Conservation (phyloP, 2,888 invertebrate genomes). For the Barypeithes pellucidus region DNA sequence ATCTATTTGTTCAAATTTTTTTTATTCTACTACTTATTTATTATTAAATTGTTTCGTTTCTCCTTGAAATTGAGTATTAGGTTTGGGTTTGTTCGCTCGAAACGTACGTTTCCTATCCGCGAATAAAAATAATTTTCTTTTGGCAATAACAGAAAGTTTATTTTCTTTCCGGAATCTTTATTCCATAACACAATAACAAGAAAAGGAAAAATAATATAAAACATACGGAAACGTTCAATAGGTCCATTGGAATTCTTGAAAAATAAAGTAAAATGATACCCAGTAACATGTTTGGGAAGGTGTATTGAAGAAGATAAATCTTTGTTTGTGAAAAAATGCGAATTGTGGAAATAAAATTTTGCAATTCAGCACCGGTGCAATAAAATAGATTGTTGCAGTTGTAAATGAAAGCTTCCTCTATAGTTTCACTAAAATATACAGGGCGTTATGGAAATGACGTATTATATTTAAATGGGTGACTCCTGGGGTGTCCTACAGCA, state of each 20-base stretch:
- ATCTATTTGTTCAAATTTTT: too few species aligned
- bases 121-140: constrained; percentile 22
- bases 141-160: constrained; percentile 22
- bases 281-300: not conserved
- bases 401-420: too few species aligned
- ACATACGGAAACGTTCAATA: constrained; percentile 23
- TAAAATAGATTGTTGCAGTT: too few species aligned
- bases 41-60: not conserved
- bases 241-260: not conserved
- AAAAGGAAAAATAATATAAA: constrained; percentile 16
- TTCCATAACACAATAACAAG: constrained; percentile 22
- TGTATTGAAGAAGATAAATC: constrained; percentile 7
- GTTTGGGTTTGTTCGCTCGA: too few species aligned
- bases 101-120: not conserved
- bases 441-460: too few species aligned
- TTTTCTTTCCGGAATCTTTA: constrained; percentile 23
- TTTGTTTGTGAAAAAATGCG: not conserved
- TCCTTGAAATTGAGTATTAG: not conserved
- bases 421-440: too few species aligned
- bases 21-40: too few species aligned
- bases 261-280: constrained; percentile 16
- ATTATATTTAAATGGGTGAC: too few species aligned
- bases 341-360: too few species aligned
- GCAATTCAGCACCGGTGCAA: too few species aligned
- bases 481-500: too few species aligned